Percentiles rank a stretch among this genome's conserved stretches.
phyloP scores from a whole-genome alignment of 2,113 vertebrate genomes.

The Corydoras maculifer region DNA sequence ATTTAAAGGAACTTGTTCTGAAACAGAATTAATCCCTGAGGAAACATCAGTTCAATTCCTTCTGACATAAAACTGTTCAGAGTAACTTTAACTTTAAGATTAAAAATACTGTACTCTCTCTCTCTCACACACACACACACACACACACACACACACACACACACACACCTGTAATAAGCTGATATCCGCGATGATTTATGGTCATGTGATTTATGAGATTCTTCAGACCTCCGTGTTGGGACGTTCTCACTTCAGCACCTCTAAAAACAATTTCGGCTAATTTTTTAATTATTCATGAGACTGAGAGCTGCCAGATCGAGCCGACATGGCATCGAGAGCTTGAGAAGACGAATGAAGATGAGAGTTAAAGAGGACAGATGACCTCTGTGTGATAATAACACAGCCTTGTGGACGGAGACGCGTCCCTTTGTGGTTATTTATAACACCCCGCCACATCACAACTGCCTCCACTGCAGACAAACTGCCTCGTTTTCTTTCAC shows the following conservation, averaged over 20 bases:
- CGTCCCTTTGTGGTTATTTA: background rate
- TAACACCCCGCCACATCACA: background rate
- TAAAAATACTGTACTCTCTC: no score
- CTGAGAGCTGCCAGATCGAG: background rate
- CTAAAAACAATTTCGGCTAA: background rate
- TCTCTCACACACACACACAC: no score
- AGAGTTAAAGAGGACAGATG: slow-evolving; percentile 5
- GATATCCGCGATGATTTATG: background rate
- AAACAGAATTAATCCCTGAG: no score
- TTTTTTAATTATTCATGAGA: background rate
- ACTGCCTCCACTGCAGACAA: background rate
- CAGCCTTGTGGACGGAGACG: slow-evolving; percentile 2
- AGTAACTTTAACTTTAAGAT: no score
- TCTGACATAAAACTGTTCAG: no score
- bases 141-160: background rate
- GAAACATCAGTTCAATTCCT: no score
- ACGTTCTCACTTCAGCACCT: background rate
- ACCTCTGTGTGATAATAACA: slow-evolving; percentile 17
- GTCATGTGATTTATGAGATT: background rate
- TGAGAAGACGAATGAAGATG: background rate
- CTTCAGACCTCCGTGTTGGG: background rate
- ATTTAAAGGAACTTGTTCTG: no score
- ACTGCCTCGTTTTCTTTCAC: background rate
- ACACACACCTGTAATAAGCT: background rate
- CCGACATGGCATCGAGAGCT: background rate